Conservation (phyloP, 1,140 invertebrate genomes). For the Hyphantria cunea region DNA sequence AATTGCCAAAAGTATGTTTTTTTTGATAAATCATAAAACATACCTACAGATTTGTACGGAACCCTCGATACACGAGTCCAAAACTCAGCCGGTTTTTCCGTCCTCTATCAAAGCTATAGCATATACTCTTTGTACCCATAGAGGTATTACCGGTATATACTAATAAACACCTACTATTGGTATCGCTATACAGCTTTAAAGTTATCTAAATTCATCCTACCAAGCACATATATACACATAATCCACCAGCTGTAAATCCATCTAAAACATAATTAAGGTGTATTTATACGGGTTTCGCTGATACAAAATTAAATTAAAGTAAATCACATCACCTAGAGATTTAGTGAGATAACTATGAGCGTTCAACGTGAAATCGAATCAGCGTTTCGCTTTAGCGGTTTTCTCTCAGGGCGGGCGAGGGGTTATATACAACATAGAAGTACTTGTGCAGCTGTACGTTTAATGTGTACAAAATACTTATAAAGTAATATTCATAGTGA, state of each 20-base stretch:
- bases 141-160: no score
- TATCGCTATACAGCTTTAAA: no score
- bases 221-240: background rate
- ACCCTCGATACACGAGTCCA: no score
- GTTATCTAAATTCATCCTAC: background rate
- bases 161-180: no score
- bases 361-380: conserved; percentile 64
- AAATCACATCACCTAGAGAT: conserved; percentile 74
- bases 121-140: no score
- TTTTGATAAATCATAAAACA: no score
- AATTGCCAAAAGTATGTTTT: no score
- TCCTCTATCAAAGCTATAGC: no score
- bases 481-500: conserved; percentile 2
- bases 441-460: background rate
- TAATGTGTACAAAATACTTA: background rate
- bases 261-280: conserved; percentile 65
- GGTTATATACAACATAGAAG: background rate
- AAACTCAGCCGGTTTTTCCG: no score
- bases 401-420: conserved; percentile 45
- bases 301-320: conserved; percentile 70
- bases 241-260: background rate
- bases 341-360: conserved; percentile 55
- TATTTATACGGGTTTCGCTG: conserved; percentile 53
- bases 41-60: no score
- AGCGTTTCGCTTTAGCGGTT: conserved; percentile 61